phyloP scores from a whole-genome alignment of 1,140 invertebrate genomes.

The Pseudomyrmex flavicornis region DNA sequence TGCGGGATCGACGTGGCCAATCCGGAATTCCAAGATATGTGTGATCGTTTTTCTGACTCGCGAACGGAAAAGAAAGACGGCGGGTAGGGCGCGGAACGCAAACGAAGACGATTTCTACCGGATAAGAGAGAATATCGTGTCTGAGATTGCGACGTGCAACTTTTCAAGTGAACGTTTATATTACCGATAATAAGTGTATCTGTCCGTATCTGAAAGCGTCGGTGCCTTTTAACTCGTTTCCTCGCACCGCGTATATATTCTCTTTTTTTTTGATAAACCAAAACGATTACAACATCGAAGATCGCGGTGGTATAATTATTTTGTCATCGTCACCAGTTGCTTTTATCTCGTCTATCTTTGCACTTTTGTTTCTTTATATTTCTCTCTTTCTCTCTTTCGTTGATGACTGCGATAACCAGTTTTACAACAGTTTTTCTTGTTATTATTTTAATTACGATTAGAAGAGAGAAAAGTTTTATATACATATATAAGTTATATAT shows the following conservation, averaged over 20 bases:
- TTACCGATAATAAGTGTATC: conserved; percentile 41
- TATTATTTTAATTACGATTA: neutral
- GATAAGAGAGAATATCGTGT: conserved; percentile 54
- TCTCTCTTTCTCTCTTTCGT: neutral
- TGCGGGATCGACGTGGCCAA: conserved; percentile 73
- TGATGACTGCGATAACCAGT: neutral
- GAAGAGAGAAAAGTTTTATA: neutral
- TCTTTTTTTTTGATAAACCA: conserved; percentile 28
- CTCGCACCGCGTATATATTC: neutral
- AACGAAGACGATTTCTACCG: conserved; percentile 36
- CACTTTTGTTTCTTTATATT: neutral
- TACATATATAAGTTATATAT: too few species aligned
- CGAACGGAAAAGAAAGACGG: neutral
- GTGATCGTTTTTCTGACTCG: conserved; percentile 17
- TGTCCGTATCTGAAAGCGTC: conserved; percentile 32
- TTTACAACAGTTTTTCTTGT: conserved; percentile 5
- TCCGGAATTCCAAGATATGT: conserved; percentile 63
- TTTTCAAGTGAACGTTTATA: conserved; percentile 61
- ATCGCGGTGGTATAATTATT: conserved; percentile 28
- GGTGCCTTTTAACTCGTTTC: conserved; percentile 25
- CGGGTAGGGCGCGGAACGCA: conserved; percentile 20
- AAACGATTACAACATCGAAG: neutral
- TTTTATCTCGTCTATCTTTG: neutral
- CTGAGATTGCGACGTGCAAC: conserved; percentile 53
- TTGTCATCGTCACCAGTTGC: neutral